Evolutionary conservation across 2,797 vertebrate species (phyloP).

Genomic region (Pogonophryne albipinna): DNA sequence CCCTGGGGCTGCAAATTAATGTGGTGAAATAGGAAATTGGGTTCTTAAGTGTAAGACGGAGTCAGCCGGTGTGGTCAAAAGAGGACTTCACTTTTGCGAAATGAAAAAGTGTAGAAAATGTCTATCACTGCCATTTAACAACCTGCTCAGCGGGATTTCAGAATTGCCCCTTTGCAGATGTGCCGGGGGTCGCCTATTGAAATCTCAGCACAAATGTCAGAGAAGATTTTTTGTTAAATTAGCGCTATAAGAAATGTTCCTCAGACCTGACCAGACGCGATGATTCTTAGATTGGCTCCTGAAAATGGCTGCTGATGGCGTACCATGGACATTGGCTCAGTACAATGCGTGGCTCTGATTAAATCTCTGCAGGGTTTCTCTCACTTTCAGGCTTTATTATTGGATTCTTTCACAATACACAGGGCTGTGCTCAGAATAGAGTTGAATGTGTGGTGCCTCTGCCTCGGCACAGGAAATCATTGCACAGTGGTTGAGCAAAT

Average conservation of each 20-base stretch:
- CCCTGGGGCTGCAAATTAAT: slow-evolving; percentile 58
- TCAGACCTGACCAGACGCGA: slow-evolving; percentile 32
- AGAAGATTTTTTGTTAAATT: slow-evolving; percentile 55
- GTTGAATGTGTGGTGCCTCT: slow-evolving; percentile 53
- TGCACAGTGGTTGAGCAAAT: slow-evolving; percentile 64
- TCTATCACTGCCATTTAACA: slow-evolving; percentile 47
- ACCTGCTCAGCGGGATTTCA: slow-evolving; percentile 35
- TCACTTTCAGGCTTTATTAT: slow-evolving; percentile 68
- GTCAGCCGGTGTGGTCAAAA: slow-evolving; percentile 37
- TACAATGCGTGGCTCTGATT: slow-evolving; percentile 59
- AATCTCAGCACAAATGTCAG: slow-evolving; percentile 56
- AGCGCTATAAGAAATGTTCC: slow-evolving; percentile 23
- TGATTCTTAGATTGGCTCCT: slow-evolving; percentile 55
- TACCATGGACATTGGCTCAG: slow-evolving; percentile 54
- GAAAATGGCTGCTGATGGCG: slow-evolving; percentile 62
- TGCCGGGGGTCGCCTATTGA: slow-evolving; percentile 28
- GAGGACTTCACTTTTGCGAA: slow-evolving; percentile 6
- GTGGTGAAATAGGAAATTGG: slow-evolving; percentile 44
- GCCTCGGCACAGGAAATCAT: slow-evolving; percentile 62
- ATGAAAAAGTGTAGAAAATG: slow-evolving; percentile 22
- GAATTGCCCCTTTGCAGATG: slow-evolving; percentile 41
- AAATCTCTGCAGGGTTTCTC: slow-evolving; percentile 69
- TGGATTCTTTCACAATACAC: slow-evolving; percentile 62
- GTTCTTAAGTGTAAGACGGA: slow-evolving; percentile 28
- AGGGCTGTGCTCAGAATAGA: slow-evolving; percentile 51